Base-by-base conservation (phyloP, 2,888 invertebrate species). In the Dolichomitus sp. region DNA sequence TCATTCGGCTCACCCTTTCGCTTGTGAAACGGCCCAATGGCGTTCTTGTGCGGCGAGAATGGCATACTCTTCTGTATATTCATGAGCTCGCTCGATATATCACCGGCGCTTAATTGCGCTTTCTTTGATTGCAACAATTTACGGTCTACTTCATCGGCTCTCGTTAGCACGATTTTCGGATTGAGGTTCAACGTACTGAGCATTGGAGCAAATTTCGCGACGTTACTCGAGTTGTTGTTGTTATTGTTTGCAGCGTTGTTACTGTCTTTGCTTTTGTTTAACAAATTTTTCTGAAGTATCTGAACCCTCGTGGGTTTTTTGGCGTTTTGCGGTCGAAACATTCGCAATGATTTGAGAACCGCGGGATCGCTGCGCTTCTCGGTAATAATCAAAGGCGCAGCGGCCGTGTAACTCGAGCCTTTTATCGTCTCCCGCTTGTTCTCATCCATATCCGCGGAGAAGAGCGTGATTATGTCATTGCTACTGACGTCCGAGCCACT, bases 281-380 rank as follows among this genome's bases (percentile, higher is more conserved):
- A 54, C 14, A 92, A 73, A 83, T 89, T 93, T 81, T 91, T 91
- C 57, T 88, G 90, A 74, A 89, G 70, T 80, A 89, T 89, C 78
- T 88, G 91, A 68, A 88, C 88, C 59, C 90, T 88, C 23, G 88
- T 88, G 0, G 89, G 89, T 57, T 83, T 84, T 77, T 92, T 93
- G 7, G 89, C 77, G 66, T 90, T 93, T 7, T 92, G 92, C 3
- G 94, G 94, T 86, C 95, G 92, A 84, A 95, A 95, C 94, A 95
- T 94, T 80, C 95, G 90, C 57, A 95, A 88, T 4, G 94, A 94
- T 89, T 95, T 95, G 3, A 95, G 90, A 6, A 95, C 95, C 17
- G 94, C 94, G 1, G 95, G 95, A 88, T 95, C 95, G 83, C 95
- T 93, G 4, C 92, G 89, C 76, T 93, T 94, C 63, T 93, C 93